phyloP scores from a whole-genome alignment of 2,113 vertebrate genomes.

The Alligator sinensis region DNA sequence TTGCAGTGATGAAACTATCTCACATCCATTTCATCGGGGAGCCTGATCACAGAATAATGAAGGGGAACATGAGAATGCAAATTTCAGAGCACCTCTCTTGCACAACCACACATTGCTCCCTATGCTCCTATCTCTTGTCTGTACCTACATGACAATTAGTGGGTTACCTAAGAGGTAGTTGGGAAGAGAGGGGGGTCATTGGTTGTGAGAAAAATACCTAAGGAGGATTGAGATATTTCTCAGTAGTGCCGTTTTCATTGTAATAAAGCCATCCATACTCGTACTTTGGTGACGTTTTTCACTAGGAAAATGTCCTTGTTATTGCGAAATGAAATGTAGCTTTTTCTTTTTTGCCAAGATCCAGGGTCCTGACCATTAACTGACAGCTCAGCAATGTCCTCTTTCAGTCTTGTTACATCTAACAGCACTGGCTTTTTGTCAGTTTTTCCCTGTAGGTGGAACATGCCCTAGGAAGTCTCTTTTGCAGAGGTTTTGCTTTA shows the following conservation, averaged over 20 bases:
- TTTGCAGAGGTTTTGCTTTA: not conserved
- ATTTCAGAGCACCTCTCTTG: not conserved
- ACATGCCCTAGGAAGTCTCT: not conserved
- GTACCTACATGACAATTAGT: not conserved
- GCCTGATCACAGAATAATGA: not conserved
- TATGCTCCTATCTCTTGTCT: not conserved
- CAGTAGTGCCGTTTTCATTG: not conserved
- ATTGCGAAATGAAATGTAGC: accelerated
- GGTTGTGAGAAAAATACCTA: too few relatives aligned
- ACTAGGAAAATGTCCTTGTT: not conserved
- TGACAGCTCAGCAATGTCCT: not conserved
- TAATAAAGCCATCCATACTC: not conserved
- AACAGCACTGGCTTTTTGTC: not conserved
- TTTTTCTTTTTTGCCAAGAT: not conserved
- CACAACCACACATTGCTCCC: not conserved
- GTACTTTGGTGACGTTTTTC: not conserved
- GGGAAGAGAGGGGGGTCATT: not conserved
- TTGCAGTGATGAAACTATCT: not conserved
- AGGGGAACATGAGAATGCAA: not conserved
- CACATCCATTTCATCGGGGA: not conserved
- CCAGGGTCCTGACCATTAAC: not conserved
- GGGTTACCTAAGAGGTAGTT: not conserved
- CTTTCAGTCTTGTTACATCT: not conserved
- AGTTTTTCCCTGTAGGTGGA: not conserved
- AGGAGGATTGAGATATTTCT: not conserved